Evolutionary conservation across 2,888 invertebrate species (phyloP), one percentile per base, ranked within the genome.

Genomic region (Drosophila nr. perissopoda): DNA sequence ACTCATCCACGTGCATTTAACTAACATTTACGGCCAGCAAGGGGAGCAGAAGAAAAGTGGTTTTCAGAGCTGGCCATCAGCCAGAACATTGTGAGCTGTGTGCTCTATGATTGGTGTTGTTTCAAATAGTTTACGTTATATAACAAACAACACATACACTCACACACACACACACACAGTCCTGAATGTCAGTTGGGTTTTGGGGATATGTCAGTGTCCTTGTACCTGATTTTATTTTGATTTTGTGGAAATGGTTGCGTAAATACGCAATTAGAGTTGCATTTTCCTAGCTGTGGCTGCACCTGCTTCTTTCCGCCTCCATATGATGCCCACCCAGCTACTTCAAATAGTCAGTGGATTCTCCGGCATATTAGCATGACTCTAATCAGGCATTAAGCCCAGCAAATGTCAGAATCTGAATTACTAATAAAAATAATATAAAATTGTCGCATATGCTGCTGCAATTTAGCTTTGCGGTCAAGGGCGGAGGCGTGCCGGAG

Each of bases 1-100:
- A 90, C 89, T 90, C 90, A 90, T 90, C 83, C 92, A 91, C 88
- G 89, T 91, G 91, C 90, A 91, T 88, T 91, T 89, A 90, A 82
- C 90, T 80, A 87, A 80, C 90, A 89, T 87, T 91, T 91, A 84
- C 81, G 65, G 59, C 4, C 57, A 56, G 38, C 42, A 31, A 40
- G 11, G 33, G 62, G 62, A 40, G 51, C 48, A 54, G 42, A 13
- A 13, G n/a, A 13, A 49, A 59, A 52, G 13, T 42, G 29, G 10
- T 33, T 31, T 38, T 2, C 27, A 6, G 51, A 63, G 62, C 61
- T 72, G 77, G 75, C 69, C 61, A 54, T 13, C 42, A 64, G 63
- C 49, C 48, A 62, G 62, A 29, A 61, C 48, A 59, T 40, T 40
- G 38, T 27, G 38, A 38, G 27, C 59, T 27, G 60, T 49, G 49